These are phyloP conservation scores for Loriculus beryllinus DNA, from an alignment of 2,797 vertebrate species.

Conservation along the genomic window DNA sequence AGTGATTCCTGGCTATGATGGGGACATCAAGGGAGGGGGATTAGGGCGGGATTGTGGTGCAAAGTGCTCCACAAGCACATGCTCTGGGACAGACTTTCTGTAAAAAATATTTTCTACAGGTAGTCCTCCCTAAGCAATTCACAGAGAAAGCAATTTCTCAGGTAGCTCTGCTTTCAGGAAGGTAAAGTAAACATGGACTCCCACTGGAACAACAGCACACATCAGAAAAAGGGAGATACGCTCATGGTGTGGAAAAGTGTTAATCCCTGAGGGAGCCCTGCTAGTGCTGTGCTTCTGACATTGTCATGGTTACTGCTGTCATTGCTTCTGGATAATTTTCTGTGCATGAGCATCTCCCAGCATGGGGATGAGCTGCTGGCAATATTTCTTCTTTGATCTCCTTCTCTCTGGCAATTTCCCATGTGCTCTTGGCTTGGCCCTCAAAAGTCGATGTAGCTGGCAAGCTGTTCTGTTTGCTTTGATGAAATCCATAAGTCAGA, in stretches of 20 bases:
- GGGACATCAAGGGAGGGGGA: too few relatives aligned
- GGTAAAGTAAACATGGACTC: not conserved
- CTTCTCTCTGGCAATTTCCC: not conserved
- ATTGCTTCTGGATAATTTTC: not conserved
- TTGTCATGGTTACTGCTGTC: slow-evolving; percentile 21
- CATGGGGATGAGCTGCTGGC: not conserved
- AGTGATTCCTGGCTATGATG: not conserved
- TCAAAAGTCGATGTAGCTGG: not conserved
- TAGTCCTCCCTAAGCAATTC: not conserved
- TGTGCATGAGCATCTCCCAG: not conserved
- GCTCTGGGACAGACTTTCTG: not conserved
- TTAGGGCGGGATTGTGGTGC: not conserved
- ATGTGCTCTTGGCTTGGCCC: rapidly evolving
- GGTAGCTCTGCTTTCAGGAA: not conserved
- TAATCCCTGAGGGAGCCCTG: not conserved
- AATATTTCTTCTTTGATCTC: not conserved
- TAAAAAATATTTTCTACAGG: not conserved
- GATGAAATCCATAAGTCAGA: not conserved
- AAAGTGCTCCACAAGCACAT: not conserved
- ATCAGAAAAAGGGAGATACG: not conserved
- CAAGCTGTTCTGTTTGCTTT: not conserved
- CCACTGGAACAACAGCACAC: not conserved
- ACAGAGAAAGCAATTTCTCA: not conserved
- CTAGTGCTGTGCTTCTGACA: not conserved
- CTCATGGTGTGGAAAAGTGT: not conserved